Base-by-base conservation (phyloP, 2,888 invertebrate genomes). In the Keiferia lycopersicella region DNA sequence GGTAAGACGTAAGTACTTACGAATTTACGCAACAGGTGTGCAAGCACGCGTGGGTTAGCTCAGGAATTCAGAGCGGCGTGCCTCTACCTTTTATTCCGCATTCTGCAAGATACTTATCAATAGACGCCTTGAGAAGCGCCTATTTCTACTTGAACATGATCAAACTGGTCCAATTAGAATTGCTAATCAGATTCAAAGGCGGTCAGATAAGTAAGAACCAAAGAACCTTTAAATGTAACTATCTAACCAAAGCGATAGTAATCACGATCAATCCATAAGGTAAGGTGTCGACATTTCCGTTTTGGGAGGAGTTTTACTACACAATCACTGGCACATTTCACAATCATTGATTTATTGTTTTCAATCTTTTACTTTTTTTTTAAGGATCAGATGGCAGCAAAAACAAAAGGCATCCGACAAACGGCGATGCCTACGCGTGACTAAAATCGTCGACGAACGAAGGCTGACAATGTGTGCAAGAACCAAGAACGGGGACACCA, bases 361-460 rank as follows among this genome's bases (percentile, higher is more conserved):
- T 53, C 18, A 48, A 10, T 60, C 56, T 61, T 64, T 58, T 16
- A 16, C 59, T 65, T 58, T 62, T 58, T 62, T 66, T 65, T 64
- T 26, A 65, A 62, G 68, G 66, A 71, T 66, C 53, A 16, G 41
- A 45, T 39, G 26, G 61, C 51, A 61, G 51, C 67, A 74, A 75
- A 76, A 75, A 75, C 75, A 77, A 80, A 76, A 71, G 69, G 78
- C 84, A 79, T 82, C 83, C 83, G 83, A 79, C 80, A 81, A 76
- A 76, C 80, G 72, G 74, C 82, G 75, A 79, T 76, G 84, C 82
- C 80, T 83, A 84, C 84, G 83, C 85, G 86, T 86, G 84, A 87
- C 86, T 87, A 84, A 86, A 83, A 80, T 80, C 79, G 69, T 76
- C 77, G 77, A 74, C 77, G 74, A 74, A 73, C 71, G 71, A 77